Base-by-base conservation (phyloP, 2,888 invertebrate species). In the Bombylius major region DNA sequence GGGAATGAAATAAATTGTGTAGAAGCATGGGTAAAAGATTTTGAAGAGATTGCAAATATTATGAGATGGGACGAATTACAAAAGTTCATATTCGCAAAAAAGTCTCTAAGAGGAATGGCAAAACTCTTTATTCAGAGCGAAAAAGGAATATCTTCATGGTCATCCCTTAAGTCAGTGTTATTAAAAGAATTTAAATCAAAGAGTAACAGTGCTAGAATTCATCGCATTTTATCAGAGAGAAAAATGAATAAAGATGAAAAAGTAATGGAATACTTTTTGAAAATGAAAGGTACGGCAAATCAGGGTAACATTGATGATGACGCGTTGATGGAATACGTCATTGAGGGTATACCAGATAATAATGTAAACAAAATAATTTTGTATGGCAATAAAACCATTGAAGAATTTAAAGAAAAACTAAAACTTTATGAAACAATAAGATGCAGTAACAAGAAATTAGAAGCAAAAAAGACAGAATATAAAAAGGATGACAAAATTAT, bases 201-300 rank as follows among this genome's bases (percentile, higher is more conserved):
- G n/a, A 12, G 57, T 1, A 55, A 9, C 6, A 51, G 56, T 33
- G 54, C 54, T 12, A 56, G 56, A 44, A 50, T 56, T 9, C 61
- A 61, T 39, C 12, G 51, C 1, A 50, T 36, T 13, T 34, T 59
- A 11, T 47, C 51, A 33, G 58, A 48, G 54, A 44, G 58, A 14
- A 54, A 58, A 7, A 61, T 57, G 44, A 55, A 56, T 47, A 7
- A 13, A n/a, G 46, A 32, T 44, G 61, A 61, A 36, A 57, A 50
- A n/a, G 36, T 56, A 11, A 51, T 52, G 4, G 59, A 59, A 12
- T 58, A 56, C 32, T 36, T 57, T 1, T 59, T 57, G 14, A 51
- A 56, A 23, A 34, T 58, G 49, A 54, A 56, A 5, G 56, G 55
- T 5, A 58, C 54, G 5, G 58, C 60, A 1, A 58, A 54, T 11